These are phyloP conservation scores for Callionymus lyra DNA, from an alignment of 2,113 vertebrate genomes.

Conservation along the genomic window DNA sequence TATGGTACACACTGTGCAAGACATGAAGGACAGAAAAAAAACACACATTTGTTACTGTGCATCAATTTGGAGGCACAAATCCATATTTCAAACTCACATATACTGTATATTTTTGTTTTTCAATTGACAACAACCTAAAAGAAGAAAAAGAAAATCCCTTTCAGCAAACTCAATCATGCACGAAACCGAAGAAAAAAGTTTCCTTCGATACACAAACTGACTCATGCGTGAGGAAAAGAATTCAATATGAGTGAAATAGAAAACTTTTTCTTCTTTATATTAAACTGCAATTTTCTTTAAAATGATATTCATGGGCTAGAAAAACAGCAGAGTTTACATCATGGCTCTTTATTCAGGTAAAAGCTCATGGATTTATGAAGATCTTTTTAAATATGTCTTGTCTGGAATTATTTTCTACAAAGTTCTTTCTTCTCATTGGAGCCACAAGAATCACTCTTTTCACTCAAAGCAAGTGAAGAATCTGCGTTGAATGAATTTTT, in stretches of 20 bases:
- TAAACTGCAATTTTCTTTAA: not conserved
- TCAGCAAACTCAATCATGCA: conserved; percentile 43
- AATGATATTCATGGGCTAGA: conserved; percentile 5
- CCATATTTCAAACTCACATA: not conserved
- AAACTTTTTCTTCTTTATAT: too few relatives aligned
- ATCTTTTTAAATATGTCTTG: too few relatives aligned
- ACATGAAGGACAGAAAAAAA: not conserved
- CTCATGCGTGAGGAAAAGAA: conserved; percentile 41
- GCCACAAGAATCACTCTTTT: too few relatives aligned
- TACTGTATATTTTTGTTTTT: not conserved
- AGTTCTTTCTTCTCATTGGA: too few relatives aligned
- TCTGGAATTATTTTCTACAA: too few relatives aligned
- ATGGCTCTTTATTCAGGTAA: conserved; percentile 3
- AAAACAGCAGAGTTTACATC: conserved; percentile 14
- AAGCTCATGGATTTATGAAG: too few relatives aligned
- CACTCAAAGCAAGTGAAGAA: too few relatives aligned
- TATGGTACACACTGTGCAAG: not conserved
- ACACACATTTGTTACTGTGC: conserved; percentile 2
- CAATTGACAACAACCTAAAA: not conserved
- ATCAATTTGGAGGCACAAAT: not conserved
- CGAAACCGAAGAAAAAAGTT: too few relatives aligned
- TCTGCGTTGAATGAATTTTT: too few relatives aligned
- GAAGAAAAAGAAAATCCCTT: conserved; percentile 8
- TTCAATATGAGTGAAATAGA: not conserved
- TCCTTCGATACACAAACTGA: conserved; percentile 20